A percentile compares a stretch with the other conserved stretches of the same genome.
phyloP scores from a whole-genome alignment of 2,888 invertebrate genomes.

The Aquatica leii region DNA sequence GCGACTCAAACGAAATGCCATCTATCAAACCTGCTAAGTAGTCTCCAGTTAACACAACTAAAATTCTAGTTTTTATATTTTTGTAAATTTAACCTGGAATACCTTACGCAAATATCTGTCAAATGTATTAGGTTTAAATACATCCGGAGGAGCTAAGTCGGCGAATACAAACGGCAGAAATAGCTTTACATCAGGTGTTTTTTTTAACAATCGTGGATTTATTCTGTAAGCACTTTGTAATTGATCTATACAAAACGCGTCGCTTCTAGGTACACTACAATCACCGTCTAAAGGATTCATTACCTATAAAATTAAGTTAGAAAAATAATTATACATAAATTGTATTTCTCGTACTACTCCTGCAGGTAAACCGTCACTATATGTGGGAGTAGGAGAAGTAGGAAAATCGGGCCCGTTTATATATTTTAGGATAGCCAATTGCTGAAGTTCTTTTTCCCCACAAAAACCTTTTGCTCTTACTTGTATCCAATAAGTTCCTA shows the following conservation, averaged over 20 bases:
- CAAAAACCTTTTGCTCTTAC: conserved; percentile 90
- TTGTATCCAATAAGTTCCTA: conserved; percentile 92
- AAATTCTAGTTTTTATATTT: conserved; percentile 22
- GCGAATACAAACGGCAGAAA: conserved; percentile 91
- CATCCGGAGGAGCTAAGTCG: conserved; percentile 83
- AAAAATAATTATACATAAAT: no score
- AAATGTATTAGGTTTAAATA: conserved; percentile 89
- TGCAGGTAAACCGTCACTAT: conserved; percentile 85
- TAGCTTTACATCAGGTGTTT: conserved; percentile 86
- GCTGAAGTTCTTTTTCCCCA: conserved; percentile 82
- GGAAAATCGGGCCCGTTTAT: conserved; percentile 88
- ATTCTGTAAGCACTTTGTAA: conserved; percentile 81
- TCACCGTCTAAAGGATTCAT: no score
- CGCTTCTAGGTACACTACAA: no score
- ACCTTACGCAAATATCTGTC: conserved; percentile 83
- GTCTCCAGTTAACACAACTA: conserved; percentile 86
- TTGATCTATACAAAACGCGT: conserved; percentile 87
- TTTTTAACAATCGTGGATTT: conserved; percentile 80
- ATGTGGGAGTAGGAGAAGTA: conserved; percentile 74
- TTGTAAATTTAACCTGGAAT: neutral
- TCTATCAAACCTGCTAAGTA: conserved; percentile 89
- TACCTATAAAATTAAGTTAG: no score
- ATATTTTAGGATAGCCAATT: conserved; percentile 86
- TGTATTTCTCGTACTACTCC: no score
- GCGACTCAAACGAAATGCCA: conserved; percentile 87